A percentile compares a stretch with the other conserved stretches of the same genome.
These are phyloP conservation scores for Aythya baeri DNA, from an alignment of 2,113 vertebrate genomes.

Conservation along the genomic window DNA sequence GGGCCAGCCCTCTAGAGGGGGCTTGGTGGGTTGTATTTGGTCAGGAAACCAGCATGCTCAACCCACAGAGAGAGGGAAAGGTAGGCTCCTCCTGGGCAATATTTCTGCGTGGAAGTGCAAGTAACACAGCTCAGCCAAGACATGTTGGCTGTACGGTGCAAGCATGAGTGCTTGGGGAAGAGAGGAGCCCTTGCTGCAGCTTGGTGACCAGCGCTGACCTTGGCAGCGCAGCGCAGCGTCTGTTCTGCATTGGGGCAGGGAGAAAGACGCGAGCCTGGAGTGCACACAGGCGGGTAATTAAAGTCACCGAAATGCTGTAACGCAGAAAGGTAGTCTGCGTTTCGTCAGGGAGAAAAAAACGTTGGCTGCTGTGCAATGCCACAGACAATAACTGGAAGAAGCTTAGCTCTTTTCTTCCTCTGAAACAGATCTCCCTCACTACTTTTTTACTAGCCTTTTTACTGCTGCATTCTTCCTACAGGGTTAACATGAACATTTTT, in stretches of 20 bases:
- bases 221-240: neutral
- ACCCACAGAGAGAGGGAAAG: neutral
- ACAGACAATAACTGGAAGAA: slow-evolving; percentile 25
- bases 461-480: neutral
- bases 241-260: neutral
- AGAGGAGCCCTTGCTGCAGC: neutral
- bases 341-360: neutral
- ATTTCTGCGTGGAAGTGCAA: neutral
- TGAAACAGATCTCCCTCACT: neutral
- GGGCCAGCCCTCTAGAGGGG: rapidly evolving
- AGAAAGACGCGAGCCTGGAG: neutral
- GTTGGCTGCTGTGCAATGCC: neutral
- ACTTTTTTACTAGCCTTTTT: neutral
- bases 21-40: neutral
- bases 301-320: slow-evolving; percentile 3
- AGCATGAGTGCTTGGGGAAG: rapidly evolving
- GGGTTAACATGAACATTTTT: neutral
- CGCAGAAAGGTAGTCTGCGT: slow-evolving; percentile 24
- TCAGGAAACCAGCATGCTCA: neutral
- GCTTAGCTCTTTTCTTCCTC: neutral
- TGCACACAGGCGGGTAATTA: slow-evolving; percentile 1
- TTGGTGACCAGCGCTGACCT: neutral
- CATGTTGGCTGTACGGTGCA: rapidly evolving
- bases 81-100: neutral
- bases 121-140: rapidly evolving